Evolutionary conservation across 2,797 vertebrate genomes (phyloP).

Genomic region (Apogon hyalosoma): DNA sequence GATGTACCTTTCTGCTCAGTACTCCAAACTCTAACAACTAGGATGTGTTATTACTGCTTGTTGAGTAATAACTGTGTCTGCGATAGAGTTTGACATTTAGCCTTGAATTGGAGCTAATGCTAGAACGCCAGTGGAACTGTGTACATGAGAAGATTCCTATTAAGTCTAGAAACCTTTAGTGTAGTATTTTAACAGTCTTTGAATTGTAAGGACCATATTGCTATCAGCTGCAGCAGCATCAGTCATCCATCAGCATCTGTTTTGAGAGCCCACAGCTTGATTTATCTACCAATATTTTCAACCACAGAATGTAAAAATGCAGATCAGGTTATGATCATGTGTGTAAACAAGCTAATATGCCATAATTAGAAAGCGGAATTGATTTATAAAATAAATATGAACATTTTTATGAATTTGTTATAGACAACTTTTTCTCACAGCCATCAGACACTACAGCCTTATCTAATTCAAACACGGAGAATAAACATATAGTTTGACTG

Average conservation of each 20-base stretch:
- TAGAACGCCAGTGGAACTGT: neutral
- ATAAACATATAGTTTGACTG: neutral
- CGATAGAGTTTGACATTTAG: neutral
- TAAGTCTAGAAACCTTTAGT: neutral
- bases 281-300: no score
- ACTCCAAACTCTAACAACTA: no score
- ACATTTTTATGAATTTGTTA: neutral
- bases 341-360: no score
- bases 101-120: neutral
- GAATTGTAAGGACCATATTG: no score
- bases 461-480: neutral
- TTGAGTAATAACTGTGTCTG: neutral
- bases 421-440: neutral
- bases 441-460: neutral
- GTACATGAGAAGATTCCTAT: neutral
- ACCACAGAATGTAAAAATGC: no score
- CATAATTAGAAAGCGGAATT: neutral
- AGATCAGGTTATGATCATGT: no score
- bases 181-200: neutral
- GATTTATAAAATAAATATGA: neutral
- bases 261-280: no score
- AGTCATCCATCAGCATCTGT: neutral
- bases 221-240: neutral
- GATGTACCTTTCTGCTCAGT: neutral
- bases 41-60: neutral